Conservation (phyloP, 2,888 invertebrate species). For the Parascotia fuliginaria region DNA sequence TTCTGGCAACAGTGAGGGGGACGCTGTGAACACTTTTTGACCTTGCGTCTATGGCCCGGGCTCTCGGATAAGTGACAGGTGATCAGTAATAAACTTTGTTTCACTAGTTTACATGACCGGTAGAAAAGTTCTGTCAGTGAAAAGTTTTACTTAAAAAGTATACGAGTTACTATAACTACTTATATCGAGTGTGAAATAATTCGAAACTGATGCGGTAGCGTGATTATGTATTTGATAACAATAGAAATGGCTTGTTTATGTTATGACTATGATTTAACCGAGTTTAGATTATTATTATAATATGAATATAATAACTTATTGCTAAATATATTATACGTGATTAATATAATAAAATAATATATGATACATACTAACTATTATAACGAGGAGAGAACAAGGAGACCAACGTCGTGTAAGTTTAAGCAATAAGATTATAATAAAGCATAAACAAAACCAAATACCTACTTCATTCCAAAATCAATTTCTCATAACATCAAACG, state of each 20-base stretch:
- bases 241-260: constrained; percentile 12
- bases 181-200: constrained; percentile 29
- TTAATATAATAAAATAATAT: neutral
- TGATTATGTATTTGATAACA: constrained; percentile 13
- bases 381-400: neutral
- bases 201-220: constrained; percentile 8
- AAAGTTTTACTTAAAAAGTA: constrained; percentile 77
- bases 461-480: constrained; percentile 18
- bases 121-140: constrained; percentile 73
- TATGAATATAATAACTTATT: constrained; percentile 4
- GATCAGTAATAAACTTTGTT: constrained; percentile 65
- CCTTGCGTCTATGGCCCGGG: constrained; percentile 63
- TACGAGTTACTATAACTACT: constrained; percentile 59
- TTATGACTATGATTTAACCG: constrained; percentile 3
- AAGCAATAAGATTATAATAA: constrained; percentile 16
- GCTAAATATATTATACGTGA: neutral
- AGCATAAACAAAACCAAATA: constrained; percentile 14
- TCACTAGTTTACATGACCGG: constrained; percentile 60
- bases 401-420: neutral
- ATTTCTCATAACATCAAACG: constrained; percentile 25
- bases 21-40: constrained; percentile 67
- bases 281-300: constrained; percentile 1
- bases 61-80: constrained; percentile 63
- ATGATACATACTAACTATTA: too few species aligned
- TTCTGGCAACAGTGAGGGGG: constrained; percentile 70